phyloP scores from a whole-genome alignment of 53 echinoderm and acorn worm genomes.

The Paracentrotus lividus region DNA sequence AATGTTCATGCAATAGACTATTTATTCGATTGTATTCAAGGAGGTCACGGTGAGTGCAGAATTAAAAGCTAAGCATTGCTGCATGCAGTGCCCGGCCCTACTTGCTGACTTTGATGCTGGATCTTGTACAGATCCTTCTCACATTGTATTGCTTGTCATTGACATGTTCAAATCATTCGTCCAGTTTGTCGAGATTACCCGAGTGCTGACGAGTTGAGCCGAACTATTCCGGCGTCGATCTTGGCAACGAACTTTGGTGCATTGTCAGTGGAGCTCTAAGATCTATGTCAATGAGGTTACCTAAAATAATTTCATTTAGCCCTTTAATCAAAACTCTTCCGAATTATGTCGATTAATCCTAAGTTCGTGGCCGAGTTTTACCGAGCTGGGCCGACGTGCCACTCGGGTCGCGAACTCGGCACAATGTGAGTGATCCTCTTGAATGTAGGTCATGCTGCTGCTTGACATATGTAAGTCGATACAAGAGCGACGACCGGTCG shows the following conservation, averaged over 20 bases:
- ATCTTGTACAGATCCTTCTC: too few relatives aligned
- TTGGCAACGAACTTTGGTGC: background rate
- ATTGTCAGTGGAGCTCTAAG: background rate
- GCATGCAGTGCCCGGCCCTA: too few relatives aligned
- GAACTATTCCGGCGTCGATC: background rate
- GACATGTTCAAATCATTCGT: too few relatives aligned
- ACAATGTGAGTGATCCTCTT: background rate
- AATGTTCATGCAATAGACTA: too few relatives aligned
- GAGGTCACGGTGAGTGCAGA: too few relatives aligned
- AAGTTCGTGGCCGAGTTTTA: background rate
- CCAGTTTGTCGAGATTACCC: background rate
- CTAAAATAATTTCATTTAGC: too few relatives aligned
- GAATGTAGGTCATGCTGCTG: background rate
- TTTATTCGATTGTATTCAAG: too few relatives aligned
- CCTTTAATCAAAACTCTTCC: too few relatives aligned
- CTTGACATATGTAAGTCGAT: conserved; percentile 7
- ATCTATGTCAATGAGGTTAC: too few relatives aligned
- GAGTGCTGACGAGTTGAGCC: background rate
- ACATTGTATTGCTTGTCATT: too few relatives aligned
- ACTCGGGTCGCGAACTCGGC: background rate
- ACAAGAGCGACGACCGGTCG: conserved; percentile 13
- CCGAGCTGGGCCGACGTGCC: background rate
- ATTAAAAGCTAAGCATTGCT: too few relatives aligned
- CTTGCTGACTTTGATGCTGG: too few relatives aligned
- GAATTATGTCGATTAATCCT: background rate